These are phyloP conservation scores for Lasioglossum villosulum DNA, from an alignment of 2,888 invertebrate genomes.

Conservation along the genomic window DNA sequence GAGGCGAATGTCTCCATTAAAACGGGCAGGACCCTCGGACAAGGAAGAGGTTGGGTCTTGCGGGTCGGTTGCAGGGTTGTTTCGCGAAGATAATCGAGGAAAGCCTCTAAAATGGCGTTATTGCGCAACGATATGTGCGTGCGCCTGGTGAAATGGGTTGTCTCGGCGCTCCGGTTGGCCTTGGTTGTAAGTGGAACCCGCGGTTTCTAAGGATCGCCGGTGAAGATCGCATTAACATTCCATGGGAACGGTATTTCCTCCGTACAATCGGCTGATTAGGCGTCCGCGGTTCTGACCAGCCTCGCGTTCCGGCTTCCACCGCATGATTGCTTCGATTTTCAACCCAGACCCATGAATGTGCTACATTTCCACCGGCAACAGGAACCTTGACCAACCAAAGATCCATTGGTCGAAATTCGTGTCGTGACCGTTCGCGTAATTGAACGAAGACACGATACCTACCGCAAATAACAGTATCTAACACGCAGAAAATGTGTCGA, in stretches of 20 bases:
- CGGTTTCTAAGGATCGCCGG: slow-evolving; percentile 56
- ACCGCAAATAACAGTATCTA: background rate
- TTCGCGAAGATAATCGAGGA: slow-evolving; percentile 57
- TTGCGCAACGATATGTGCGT: slow-evolving; percentile 79
- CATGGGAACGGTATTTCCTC: slow-evolving; percentile 83
- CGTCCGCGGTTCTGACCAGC: slow-evolving; percentile 65
- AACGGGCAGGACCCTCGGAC: slow-evolving; percentile 31
- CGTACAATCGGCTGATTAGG: slow-evolving; percentile 78
- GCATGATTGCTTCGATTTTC: slow-evolving; percentile 68
- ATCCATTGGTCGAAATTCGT: slow-evolving; percentile 6
- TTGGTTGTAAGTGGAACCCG: slow-evolving; percentile 45
- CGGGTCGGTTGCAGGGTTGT: slow-evolving; percentile 25
- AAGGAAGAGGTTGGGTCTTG: slow-evolving; percentile 21
- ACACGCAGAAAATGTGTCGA: background rate
- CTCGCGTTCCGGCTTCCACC: slow-evolving; percentile 60
- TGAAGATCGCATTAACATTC: slow-evolving; percentile 83
- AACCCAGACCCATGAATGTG: slow-evolving; percentile 31
- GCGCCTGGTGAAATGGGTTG: slow-evolving; percentile 65
- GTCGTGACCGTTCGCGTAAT: background rate
- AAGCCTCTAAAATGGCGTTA: slow-evolving; percentile 57
- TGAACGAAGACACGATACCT: background rate
- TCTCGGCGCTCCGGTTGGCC: slow-evolving; percentile 29
- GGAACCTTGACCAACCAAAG: slow-evolving; percentile 39
- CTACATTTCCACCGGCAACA: slow-evolving; percentile 42
- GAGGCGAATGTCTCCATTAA: slow-evolving; percentile 63